Percentiles rank a stretch among this genome's conserved stretches.
Evolutionary conservation across 2,888 invertebrate genomes (phyloP).

Genomic region (Orthosia incerta): DNA sequence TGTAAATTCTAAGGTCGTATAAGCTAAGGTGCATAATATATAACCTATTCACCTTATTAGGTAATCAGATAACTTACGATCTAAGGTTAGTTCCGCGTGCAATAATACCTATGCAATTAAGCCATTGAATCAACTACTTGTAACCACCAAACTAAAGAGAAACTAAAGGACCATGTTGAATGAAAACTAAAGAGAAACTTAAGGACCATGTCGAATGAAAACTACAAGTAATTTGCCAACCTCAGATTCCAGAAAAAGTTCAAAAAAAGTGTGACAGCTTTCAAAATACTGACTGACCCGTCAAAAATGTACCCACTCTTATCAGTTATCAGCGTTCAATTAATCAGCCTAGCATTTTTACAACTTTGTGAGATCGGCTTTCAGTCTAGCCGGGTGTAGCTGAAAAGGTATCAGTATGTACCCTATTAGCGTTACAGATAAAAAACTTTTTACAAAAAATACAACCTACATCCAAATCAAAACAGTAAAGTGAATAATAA

Average conservation of each 20-base stretch:
- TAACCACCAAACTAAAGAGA: background rate
- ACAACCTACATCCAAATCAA: too few relatives aligned
- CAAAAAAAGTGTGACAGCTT: background rate
- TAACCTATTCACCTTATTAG: slow-evolving; percentile 35
- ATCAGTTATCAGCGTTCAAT: too few relatives aligned
- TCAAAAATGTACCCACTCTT: too few relatives aligned
- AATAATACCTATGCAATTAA: slow-evolving; percentile 46
- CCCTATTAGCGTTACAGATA: too few relatives aligned
- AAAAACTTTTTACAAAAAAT: too few relatives aligned
- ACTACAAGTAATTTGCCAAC: too few relatives aligned
- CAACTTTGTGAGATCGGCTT: too few relatives aligned
- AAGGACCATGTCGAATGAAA: slow-evolving; percentile 8
- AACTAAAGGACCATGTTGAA: slow-evolving; percentile 21
- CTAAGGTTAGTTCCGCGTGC: slow-evolving; percentile 40
- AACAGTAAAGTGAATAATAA: too few relatives aligned
- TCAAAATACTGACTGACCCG: too few relatives aligned
- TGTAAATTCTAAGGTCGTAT: slow-evolving; percentile 19
- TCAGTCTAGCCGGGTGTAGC: too few relatives aligned
- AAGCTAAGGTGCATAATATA: slow-evolving; percentile 9
- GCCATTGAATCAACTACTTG: slow-evolving; percentile 32
- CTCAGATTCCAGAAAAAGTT: background rate
- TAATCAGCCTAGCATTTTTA: too few relatives aligned
- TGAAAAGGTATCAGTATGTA: too few relatives aligned
- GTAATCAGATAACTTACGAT: slow-evolving; percentile 26
- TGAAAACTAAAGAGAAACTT: background rate